Evolutionary conservation across 1,140 invertebrate genomes (phyloP).

Genomic region (Aleiodes sp.): DNA sequence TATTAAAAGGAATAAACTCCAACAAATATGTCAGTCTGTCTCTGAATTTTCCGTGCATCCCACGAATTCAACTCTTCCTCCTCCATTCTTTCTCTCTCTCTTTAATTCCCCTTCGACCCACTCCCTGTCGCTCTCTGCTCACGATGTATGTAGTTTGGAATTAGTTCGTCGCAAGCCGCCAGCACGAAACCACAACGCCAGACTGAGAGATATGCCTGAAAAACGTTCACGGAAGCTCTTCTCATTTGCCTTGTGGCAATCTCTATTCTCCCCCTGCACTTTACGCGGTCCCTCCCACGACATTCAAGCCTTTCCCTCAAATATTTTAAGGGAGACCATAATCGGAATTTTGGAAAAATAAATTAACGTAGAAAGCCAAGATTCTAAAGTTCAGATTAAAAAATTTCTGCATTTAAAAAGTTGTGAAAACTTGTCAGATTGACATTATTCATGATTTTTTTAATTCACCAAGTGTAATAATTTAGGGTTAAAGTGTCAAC

Average conservation of each 20-base stretch:
- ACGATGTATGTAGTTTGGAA: background rate
- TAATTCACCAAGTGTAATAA: background rate
- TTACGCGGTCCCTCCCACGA: background rate
- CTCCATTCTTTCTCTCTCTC: too few relatives aligned
- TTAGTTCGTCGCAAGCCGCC: conserved; percentile 6
- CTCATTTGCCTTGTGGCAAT: background rate
- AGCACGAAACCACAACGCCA: conserved; percentile 6
- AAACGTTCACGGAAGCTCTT: background rate
- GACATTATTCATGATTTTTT: background rate
- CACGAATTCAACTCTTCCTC: background rate
- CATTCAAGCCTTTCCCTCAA: too few relatives aligned
- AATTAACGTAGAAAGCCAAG: too few relatives aligned
- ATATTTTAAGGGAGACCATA: too few relatives aligned
- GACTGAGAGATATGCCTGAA: background rate
- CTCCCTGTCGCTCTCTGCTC: background rate
- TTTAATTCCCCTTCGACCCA: background rate
- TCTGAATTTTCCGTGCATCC: background rate
- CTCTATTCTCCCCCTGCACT: background rate
- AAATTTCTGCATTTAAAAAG: background rate
- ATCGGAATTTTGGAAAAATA: too few relatives aligned
- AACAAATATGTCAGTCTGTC: background rate
- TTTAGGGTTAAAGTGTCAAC: too few relatives aligned
- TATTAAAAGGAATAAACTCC: background rate
- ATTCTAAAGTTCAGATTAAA: background rate
- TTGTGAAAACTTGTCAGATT: background rate